Evolutionary conservation across 2,888 invertebrate species (phyloP).

Genomic region (Protophormia terraenovae): DNA sequence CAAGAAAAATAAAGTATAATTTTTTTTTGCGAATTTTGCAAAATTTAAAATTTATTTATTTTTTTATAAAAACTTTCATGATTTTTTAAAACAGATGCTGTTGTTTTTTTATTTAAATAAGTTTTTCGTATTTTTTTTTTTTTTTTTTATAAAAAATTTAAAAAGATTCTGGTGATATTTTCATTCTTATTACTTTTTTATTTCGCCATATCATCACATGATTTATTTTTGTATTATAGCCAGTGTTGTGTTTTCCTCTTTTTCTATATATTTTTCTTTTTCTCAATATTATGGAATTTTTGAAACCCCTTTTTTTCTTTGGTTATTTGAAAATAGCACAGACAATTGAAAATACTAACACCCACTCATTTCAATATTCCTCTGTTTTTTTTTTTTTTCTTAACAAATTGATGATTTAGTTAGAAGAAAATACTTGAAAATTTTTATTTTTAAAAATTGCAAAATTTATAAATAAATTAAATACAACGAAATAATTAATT

Average conservation of each 20-base stretch:
- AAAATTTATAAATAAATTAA: not conserved
- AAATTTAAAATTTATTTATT: not conserved
- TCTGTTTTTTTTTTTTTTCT: not conserved
- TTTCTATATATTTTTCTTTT: not conserved
- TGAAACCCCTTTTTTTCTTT: not conserved
- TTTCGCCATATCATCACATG: conserved; percentile 2
- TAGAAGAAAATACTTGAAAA: not conserved
- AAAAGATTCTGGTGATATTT: not conserved
- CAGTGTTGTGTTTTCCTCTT: not conserved
- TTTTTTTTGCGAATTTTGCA: not conserved
- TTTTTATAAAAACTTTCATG: not conserved
- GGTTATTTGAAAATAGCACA: conserved; percentile 18
- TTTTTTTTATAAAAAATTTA: not conserved
- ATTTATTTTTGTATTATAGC: too few relatives aligned
- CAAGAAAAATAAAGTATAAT: too few relatives aligned
- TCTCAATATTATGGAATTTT: conserved; percentile 14
- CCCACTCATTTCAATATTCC: conserved; percentile 7
- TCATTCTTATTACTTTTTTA: conserved; percentile 20
- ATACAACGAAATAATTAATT: not conserved
- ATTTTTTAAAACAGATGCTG: not conserved
- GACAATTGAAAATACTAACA: not conserved
- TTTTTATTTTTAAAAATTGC: not conserved
- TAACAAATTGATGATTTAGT: not conserved
- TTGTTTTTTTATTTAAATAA: not conserved
- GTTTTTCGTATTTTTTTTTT: not conserved